These are phyloP conservation scores for Nomada ferruginata DNA, from an alignment of 2,888 invertebrate species.

Conservation along the genomic window DNA sequence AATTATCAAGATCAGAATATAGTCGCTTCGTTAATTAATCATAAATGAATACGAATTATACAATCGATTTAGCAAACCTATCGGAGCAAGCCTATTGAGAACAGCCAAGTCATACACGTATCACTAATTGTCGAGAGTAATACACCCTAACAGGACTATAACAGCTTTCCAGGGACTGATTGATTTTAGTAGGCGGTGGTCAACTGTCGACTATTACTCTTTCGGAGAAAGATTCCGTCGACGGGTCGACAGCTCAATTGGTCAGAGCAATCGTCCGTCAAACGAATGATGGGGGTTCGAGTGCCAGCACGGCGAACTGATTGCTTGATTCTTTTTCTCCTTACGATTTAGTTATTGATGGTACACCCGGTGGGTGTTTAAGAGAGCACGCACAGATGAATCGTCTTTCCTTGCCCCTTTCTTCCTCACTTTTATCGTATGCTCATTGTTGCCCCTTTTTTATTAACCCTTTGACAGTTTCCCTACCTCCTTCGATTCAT, in stretches of 20 bases:
- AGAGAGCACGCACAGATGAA: constrained; percentile 4
- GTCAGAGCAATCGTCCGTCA: constrained; percentile 10
- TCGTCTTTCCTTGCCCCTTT: background rate
- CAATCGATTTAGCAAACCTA: background rate
- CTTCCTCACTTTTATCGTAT: background rate
- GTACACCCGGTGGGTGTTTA: constrained; percentile 5
- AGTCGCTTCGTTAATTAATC: background rate
- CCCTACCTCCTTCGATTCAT: background rate
- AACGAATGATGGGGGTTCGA: constrained; percentile 19
- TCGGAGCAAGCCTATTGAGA: background rate
- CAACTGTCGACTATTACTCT: constrained; percentile 5
- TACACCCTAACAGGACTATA: constrained; percentile 3
- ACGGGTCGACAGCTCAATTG: constrained; percentile 23
- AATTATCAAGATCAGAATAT: background rate
- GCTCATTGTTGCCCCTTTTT: constrained; percentile 7
- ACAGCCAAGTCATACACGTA: background rate
- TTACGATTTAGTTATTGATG: constrained; percentile 41
- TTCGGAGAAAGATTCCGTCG: constrained; percentile 4
- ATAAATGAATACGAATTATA: background rate
- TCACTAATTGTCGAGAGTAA: background rate
- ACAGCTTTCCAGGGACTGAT: background rate
- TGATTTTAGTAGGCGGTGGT: constrained; percentile 1
- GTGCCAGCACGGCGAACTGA: constrained; percentile 2
- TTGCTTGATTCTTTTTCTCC: constrained; percentile 14
- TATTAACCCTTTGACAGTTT: background rate